A percentile compares a stretch with the other conserved stretches of the same genome.
Conservation (phyloP, 2,797 vertebrate genomes). For the Lithobates sylvaticus region DNA sequence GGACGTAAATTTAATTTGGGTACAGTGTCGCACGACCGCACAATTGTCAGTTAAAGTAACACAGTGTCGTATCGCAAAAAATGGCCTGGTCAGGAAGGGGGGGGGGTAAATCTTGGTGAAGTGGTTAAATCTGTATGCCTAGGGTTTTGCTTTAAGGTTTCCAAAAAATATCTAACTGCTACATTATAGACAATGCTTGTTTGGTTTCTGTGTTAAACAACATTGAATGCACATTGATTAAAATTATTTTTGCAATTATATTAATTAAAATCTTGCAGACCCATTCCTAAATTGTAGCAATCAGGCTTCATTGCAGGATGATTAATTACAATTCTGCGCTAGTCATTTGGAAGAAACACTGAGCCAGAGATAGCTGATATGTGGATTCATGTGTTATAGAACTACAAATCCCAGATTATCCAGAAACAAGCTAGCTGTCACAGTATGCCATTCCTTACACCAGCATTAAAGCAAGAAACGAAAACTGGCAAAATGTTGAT, state of each 20-base stretch:
- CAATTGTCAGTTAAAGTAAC: too few species aligned
- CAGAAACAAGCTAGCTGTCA: too few species aligned
- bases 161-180: not conserved
- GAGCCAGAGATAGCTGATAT: not conserved
- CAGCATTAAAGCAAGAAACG: too few species aligned
- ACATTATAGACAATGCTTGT: constrained; percentile 6
- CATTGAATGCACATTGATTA: constrained; percentile 18
- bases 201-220: not conserved
- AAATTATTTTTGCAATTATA: constrained; percentile 17
- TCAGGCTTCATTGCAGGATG: constrained; percentile 37
- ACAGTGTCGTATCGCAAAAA: too few species aligned
- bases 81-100: too few species aligned
- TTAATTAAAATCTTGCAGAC: constrained; percentile 13
- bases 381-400: not conserved
- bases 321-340: constrained; percentile 12
- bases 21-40: too few species aligned
- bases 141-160: not conserved
- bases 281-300: constrained; percentile 32
- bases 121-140: too few species aligned
- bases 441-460: too few species aligned
- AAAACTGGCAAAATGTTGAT: too few species aligned
- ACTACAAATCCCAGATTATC: too few species aligned
- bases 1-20: too few species aligned
- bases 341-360: constrained; percentile 10
- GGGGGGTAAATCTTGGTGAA: too few species aligned